These are phyloP conservation scores for Pavo muticus DNA, from an alignment of 2,113 vertebrate genomes.

Conservation along the genomic window DNA sequence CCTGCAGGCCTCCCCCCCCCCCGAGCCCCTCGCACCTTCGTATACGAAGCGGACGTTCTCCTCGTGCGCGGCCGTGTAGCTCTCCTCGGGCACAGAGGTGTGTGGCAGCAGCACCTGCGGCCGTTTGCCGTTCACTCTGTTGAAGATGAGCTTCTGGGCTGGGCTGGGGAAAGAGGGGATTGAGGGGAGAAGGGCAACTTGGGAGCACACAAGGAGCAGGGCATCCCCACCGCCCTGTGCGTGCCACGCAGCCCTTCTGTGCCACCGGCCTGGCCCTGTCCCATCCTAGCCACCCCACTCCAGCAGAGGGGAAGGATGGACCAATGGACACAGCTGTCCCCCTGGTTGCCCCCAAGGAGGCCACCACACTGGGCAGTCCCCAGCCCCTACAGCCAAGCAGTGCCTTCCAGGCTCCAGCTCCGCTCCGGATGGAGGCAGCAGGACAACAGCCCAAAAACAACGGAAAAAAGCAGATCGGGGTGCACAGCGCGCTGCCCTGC, in stretches of 20 bases:
- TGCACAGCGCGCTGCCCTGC: too few species aligned
- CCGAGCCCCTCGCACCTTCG: constrained; percentile 82
- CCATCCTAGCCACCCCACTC: neutral
- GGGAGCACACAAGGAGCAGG: too few species aligned
- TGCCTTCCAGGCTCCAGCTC: neutral
- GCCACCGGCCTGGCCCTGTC: neutral
- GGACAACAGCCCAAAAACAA: neutral
- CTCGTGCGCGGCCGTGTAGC: constrained; percentile 91
- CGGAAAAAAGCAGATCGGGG: too few species aligned
- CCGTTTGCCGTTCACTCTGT: constrained; percentile 90
- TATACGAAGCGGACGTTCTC: constrained; percentile 95
- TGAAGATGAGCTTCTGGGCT: constrained; percentile 90
- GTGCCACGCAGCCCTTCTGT: neutral
- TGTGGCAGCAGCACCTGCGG: constrained; percentile 77
- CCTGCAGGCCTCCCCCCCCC: neutral
- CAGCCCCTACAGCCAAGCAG: too few species aligned
- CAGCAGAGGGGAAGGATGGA: neutral
- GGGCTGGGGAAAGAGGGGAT: constrained; percentile 61
- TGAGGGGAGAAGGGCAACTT: too few species aligned
- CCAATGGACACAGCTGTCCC: neutral
- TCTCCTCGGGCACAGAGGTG: constrained; percentile 78
- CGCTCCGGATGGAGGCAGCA: too few species aligned
- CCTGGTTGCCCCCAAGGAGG: neutral
- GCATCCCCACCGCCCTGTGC: too few species aligned
- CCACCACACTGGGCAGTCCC: neutral